Evolutionary conservation across 1,140 invertebrate genomes (phyloP).

Genomic region (Colletes gigas): DNA sequence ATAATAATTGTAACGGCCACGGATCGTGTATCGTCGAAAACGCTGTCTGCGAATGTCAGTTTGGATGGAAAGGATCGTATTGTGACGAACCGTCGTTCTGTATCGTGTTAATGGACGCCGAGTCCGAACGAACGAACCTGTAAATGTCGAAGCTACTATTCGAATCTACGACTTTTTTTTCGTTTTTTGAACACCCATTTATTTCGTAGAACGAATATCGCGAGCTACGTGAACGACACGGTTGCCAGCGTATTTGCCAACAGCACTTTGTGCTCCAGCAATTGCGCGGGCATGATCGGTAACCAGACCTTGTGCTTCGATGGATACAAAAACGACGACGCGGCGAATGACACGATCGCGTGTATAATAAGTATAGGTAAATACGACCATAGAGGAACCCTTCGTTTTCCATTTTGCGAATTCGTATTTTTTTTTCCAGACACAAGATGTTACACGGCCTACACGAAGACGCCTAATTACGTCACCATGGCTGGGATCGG

Average conservation of each 20-base stretch:
- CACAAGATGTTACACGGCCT: background rate
- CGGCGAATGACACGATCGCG: conserved; percentile 5
- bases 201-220: conserved; percentile 31
- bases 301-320: conserved; percentile 46
- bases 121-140: background rate
- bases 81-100: conserved; percentile 55
- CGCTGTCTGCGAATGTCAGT: conserved; percentile 56
- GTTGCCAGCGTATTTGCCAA: conserved; percentile 15
- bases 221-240: conserved; percentile 9
- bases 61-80: conserved; percentile 61
- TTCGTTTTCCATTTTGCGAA: background rate
- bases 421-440: background rate
- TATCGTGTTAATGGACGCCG: background rate
- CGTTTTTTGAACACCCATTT: background rate
- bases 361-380: conserved; percentile 50
- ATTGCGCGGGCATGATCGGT: conserved; percentile 24
- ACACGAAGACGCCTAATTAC: background rate
- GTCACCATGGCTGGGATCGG: background rate
- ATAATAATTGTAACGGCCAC: conserved; percentile 26
- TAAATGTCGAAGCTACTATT: background rate
- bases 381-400: background rate
- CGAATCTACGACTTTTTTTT: no score
- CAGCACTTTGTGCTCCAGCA: conserved; percentile 27
- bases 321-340: background rate
- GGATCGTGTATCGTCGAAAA: conserved; percentile 48